phyloP scores from a whole-genome alignment of 2,888 invertebrate species.

The Neoascia interrupta region DNA sequence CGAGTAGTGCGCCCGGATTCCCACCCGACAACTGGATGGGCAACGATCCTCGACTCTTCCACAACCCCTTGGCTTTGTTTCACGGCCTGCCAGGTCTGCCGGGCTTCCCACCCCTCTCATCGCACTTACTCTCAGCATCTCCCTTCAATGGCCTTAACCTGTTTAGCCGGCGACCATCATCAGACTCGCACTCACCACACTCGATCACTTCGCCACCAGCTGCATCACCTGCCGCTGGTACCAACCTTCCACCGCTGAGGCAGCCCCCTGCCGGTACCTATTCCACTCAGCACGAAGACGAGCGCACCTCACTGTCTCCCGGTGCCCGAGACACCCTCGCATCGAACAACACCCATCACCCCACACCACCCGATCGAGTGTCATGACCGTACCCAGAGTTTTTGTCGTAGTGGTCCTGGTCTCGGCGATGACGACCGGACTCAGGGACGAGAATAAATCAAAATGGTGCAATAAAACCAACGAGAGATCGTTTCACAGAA shows the following conservation, averaged over 20 bases:
- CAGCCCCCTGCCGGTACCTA: slow-evolving; percentile 43
- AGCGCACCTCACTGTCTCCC: slow-evolving; percentile 67
- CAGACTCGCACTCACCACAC: slow-evolving; percentile 81
- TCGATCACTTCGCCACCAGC: slow-evolving; percentile 80
- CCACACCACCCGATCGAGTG: slow-evolving; percentile 76
- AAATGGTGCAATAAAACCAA: slow-evolving; percentile 66
- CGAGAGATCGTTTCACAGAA: slow-evolving; percentile 52
- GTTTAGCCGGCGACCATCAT: slow-evolving; percentile 79
- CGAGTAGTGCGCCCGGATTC: slow-evolving; percentile 59
- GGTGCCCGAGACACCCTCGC: slow-evolving; percentile 53
- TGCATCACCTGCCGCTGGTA: slow-evolving; percentile 61
- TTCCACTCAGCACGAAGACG: slow-evolving; percentile 59
- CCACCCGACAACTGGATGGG: slow-evolving; percentile 73
- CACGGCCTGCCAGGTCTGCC: slow-evolving; percentile 82
- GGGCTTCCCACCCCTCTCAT: slow-evolving; percentile 81
- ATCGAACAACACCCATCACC: slow-evolving; percentile 69
- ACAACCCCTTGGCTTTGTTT: slow-evolving; percentile 81
- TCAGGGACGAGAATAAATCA: slow-evolving; percentile 10
- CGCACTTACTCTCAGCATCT: slow-evolving; percentile 75
- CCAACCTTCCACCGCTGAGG: slow-evolving; percentile 55
- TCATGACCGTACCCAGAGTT: slow-evolving; percentile 78
- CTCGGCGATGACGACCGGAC: slow-evolving; percentile 27
- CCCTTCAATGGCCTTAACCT: slow-evolving; percentile 79
- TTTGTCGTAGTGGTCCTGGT: slow-evolving; percentile 60
- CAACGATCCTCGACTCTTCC: slow-evolving; percentile 78